Evolutionary conservation across 2,888 invertebrate species (phyloP), one percentile per base, ranked within the genome.

Genomic region (Isotomurus palustris): DNA sequence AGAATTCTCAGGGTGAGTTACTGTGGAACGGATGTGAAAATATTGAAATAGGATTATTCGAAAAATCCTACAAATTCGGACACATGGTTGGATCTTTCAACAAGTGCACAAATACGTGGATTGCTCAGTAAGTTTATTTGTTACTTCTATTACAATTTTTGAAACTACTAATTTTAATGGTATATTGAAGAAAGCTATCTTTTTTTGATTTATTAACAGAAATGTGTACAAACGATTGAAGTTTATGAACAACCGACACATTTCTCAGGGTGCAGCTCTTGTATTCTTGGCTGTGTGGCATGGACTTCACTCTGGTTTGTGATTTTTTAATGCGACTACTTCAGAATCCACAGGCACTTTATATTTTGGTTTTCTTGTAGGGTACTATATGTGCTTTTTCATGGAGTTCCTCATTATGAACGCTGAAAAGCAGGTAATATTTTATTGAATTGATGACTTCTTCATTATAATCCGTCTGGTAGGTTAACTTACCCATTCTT

Each of bases 221-320:
- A 94, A 97, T 75, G 79, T 97, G 22, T 97, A 92, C 79, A 96
- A 96, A 74, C 81, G 97, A 2, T 80, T 97, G 40, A 89, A 87
- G 73, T 96, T 94, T 75, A 78, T 97, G 47, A 90, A 90, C 45
- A 91, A 87, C 76, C 83, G 87, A 21, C 80, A 78, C 47, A 63
- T 81, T 67, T 95, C 95, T 64, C 96, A 97, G 75, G 78, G 83
- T 0, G 80, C 83, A 0, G 89, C 95, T 0, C 77, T 99, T 38
- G 56, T 84, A 1, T 97, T 95, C 77, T 81, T 99, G 36, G 93
- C 97, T 0, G 73, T 94, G 0, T 97, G 97, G 97, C 97, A 97
- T 76, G 97, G 97, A 12, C 84, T 91, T 52, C 88, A 92, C 73
- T 84, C 88, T 10, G 96, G 61, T 47, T 28, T n/a, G 21, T 32